A percentile compares a stretch with the other conserved stretches of the same genome.
Evolutionary conservation across 2,113 vertebrate species (phyloP).

Genomic region (Hylia prasina): DNA sequence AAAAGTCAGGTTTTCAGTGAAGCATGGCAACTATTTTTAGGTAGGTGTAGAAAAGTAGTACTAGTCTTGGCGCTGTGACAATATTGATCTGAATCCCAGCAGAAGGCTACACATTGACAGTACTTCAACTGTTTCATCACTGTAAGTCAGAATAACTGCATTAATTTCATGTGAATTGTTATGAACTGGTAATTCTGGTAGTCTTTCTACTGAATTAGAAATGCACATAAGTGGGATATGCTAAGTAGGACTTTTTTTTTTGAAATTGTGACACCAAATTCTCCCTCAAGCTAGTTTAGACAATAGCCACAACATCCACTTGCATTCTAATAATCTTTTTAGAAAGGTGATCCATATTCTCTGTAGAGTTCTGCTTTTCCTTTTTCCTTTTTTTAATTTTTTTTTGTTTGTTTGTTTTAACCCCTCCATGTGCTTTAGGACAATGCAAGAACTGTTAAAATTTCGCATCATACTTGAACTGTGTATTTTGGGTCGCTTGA

Average conservation of each 20-base stretch:
- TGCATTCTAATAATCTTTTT: not conserved
- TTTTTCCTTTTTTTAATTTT: not conserved
- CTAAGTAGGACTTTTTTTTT: not conserved
- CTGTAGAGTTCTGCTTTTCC: not conserved
- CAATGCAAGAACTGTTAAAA: not conserved
- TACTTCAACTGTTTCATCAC: not conserved
- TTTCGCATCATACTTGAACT: not conserved
- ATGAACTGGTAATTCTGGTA: not conserved
- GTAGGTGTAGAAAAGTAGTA: constrained; percentile 28
- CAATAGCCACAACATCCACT: not conserved
- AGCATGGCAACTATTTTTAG: constrained; percentile 24
- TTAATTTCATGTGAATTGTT: not conserved
- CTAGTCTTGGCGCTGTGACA: constrained; percentile 29
- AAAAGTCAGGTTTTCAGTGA: not conserved
- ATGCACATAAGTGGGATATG: not conserved
- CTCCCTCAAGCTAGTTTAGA: not conserved
- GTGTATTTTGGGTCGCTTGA: not conserved
- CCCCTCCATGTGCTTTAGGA: not conserved
- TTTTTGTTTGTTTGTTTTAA: not conserved
- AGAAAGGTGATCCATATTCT: not conserved
- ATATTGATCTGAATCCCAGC: not conserved
- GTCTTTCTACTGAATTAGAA: not conserved
- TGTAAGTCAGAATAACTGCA: not conserved
- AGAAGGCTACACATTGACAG: not conserved
- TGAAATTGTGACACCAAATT: not conserved